Evolutionary conservation across 1,140 invertebrate species (phyloP).

Genomic region (Uloborus diversus): DNA sequence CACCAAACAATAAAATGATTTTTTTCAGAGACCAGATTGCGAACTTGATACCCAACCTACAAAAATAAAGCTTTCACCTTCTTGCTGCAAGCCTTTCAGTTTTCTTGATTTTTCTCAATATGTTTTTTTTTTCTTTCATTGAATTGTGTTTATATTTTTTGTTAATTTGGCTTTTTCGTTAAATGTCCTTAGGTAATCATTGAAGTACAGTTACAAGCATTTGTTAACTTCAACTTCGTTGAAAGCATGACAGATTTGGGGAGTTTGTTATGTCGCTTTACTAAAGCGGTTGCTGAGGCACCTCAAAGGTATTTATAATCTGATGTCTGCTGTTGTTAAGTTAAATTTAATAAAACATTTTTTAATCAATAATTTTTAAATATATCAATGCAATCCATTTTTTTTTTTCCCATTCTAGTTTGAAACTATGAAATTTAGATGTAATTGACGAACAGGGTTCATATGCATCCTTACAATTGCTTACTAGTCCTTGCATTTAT

Average conservation of each 20-base stretch:
- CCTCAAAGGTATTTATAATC: conserved; percentile 20
- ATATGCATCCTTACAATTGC: background rate
- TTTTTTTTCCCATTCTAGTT: too few relatives aligned
- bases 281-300: conserved; percentile 50
- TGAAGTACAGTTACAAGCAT: conserved; percentile 34
- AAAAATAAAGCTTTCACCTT: too few relatives aligned
- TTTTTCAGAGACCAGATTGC: too few relatives aligned
- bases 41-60: too few relatives aligned
- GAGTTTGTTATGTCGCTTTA: conserved; percentile 6
- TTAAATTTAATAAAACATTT: background rate
- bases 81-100: too few relatives aligned
- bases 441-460: background rate
- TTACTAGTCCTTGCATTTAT: background rate
- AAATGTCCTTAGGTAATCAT: background rate
- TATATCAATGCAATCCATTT: too few relatives aligned
- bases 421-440: too few relatives aligned
- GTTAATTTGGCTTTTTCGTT: background rate
- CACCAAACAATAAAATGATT: too few relatives aligned
- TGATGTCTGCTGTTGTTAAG: background rate
- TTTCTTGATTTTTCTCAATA: too few relatives aligned
- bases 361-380: background rate
- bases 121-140: too few relatives aligned
- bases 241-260: conserved; percentile 28
- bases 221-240: conserved; percentile 28
- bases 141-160: too few relatives aligned